phyloP scores from a whole-genome alignment of 2,797 vertebrate species.

The Nasua narica region DNA sequence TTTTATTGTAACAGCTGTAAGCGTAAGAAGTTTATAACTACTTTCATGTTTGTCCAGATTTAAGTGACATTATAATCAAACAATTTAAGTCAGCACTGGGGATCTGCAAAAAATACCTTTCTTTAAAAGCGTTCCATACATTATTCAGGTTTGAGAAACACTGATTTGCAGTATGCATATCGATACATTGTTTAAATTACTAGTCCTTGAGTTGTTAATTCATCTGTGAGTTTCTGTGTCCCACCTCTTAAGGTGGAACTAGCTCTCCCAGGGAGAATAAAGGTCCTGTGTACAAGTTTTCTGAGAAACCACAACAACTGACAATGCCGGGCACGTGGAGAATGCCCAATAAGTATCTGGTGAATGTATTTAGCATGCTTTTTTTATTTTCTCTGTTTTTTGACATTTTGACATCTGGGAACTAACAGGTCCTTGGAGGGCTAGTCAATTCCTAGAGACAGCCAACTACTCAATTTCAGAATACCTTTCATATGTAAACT shows the following conservation, averaged over 20 bases:
- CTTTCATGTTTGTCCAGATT: neutral
- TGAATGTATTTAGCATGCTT: neutral
- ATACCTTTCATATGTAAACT: accelerated
- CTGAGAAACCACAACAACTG: neutral
- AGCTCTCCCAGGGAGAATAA: neutral
- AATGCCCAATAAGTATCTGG: neutral
- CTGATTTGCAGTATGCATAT: neutral
- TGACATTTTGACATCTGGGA: neutral
- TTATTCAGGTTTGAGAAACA: neutral
- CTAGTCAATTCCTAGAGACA: neutral
- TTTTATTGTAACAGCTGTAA: neutral
- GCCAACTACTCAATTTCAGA: too few relatives aligned
- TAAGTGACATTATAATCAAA: neutral
- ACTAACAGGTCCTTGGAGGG: neutral
- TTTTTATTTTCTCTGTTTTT: neutral
- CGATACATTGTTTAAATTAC: neutral
- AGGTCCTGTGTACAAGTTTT: neutral
- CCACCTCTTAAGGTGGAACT: neutral
- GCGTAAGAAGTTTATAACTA: neutral
- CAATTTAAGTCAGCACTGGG: neutral
- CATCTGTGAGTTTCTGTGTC: neutral
- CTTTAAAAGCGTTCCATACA: neutral
- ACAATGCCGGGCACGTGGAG: neutral
- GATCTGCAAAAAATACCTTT: neutral
- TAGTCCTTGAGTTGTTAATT: neutral